These are phyloP conservation scores for Xylota sylvarum DNA, from an alignment of 2,888 invertebrate species.

Conservation along the genomic window DNA sequence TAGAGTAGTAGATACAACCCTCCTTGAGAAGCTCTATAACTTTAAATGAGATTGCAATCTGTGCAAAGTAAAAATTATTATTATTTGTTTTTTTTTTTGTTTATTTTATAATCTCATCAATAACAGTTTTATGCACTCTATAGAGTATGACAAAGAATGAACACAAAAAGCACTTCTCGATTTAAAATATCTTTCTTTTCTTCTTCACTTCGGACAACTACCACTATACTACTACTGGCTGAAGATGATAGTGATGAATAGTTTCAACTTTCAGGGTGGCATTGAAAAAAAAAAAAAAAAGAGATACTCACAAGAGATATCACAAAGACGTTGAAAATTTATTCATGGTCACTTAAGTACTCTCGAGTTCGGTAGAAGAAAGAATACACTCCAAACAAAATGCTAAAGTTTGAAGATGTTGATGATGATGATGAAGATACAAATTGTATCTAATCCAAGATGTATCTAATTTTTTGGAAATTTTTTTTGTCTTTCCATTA, in stretches of 20 bases:
- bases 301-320: constrained; percentile 35
- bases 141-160: constrained; percentile 2
- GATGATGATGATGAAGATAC: constrained; percentile 49
- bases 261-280: constrained; percentile 70
- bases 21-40: constrained; percentile 14
- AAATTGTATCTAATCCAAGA: constrained; percentile 60
- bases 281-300: constrained; percentile 46
- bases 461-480: constrained; percentile 25
- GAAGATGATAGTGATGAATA: constrained; percentile 64
- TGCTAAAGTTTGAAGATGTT: constrained; percentile 57
- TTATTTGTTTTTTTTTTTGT: constrained; percentile 45
- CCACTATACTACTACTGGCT: constrained; percentile 32
- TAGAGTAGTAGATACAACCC: constrained; percentile 24
- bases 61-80: constrained; percentile 67
- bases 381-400: constrained; percentile 52
- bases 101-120: constrained; percentile 45
- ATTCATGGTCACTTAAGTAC: constrained; percentile 72
- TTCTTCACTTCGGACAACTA: constrained; percentile 26
- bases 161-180: constrained; percentile 7
- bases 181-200: not conserved
- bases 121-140: constrained; percentile 30
- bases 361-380: constrained; percentile 39
- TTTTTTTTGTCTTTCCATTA: constrained; percentile 23
- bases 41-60: constrained; percentile 73
- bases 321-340: constrained; percentile 64